Evolutionary conservation across 2,113 vertebrate genomes (phyloP).

Genomic region (Limanda limanda): DNA sequence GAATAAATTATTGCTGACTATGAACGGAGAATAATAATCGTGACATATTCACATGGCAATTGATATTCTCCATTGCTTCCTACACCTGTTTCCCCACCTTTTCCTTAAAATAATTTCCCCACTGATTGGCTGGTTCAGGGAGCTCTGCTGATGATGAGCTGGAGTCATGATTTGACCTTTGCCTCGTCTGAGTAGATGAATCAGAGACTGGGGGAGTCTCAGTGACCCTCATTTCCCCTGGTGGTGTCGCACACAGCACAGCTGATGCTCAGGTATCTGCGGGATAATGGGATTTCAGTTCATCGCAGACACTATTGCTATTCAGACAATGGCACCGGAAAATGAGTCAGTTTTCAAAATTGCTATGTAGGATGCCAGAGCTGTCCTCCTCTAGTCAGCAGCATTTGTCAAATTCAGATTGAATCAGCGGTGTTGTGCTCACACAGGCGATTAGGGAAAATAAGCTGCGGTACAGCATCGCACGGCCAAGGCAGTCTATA

Average conservation of each 20-base stretch:
- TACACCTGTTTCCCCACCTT: constrained; percentile 23
- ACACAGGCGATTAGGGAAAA: constrained; percentile 62
- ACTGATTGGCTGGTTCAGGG: constrained; percentile 38
- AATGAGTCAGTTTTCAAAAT: constrained; percentile 74
- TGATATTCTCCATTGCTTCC: constrained; percentile 25
- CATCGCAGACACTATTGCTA: constrained; percentile 61
- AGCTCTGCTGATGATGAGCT: constrained; percentile 61
- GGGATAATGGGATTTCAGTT: constrained; percentile 69
- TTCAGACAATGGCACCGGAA: constrained; percentile 65
- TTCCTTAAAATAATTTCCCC: constrained; percentile 47
- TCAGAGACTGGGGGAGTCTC: constrained; percentile 41
- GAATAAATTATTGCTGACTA: constrained; percentile 4
- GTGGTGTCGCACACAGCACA: constrained; percentile 30
- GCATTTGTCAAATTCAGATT: constrained; percentile 75
- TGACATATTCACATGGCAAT: background rate
- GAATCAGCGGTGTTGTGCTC: constrained; percentile 67
- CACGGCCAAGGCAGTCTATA: constrained; percentile 29
- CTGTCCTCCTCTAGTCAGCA: constrained; percentile 67
- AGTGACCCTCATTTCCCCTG: constrained; percentile 72
- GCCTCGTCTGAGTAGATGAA: constrained; percentile 59
- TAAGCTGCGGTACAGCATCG: constrained; percentile 48
- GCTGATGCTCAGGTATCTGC: constrained; percentile 70
- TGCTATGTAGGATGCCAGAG: constrained; percentile 64
- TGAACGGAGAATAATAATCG: constrained; percentile 26
- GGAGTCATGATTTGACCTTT: constrained; percentile 52